Conservation (phyloP, 2,888 invertebrate genomes). For the Augochlorella aurata region DNA sequence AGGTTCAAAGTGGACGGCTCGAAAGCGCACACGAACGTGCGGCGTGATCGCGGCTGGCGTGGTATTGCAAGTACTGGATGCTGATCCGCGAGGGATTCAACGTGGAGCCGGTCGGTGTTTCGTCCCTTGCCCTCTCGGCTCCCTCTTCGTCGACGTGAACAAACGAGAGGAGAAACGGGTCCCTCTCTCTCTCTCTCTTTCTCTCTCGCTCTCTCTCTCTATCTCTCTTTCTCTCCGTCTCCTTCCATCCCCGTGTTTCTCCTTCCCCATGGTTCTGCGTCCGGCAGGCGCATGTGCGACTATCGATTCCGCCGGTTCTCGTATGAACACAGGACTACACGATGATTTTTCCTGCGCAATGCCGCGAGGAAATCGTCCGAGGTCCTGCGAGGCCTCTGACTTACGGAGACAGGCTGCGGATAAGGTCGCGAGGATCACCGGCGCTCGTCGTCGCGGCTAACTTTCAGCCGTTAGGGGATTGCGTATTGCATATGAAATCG, state of each 20-base stretch:
- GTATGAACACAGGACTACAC: slow-evolving; percentile 68
- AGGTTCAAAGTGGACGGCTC: slow-evolving; percentile 49
- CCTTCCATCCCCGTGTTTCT: slow-evolving; percentile 40
- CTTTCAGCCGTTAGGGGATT: slow-evolving; percentile 3
- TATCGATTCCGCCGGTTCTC: slow-evolving; percentile 78
- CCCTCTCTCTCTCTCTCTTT: slow-evolving; percentile 1
- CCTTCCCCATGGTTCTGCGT: slow-evolving; percentile 50
- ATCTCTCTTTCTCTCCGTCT: slow-evolving; percentile 37
- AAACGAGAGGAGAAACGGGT: slow-evolving; percentile 49
- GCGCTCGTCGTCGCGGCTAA: background rate
- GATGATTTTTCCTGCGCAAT: slow-evolving; percentile 61
- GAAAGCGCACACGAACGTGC: slow-evolving; percentile 56
- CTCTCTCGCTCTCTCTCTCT: slow-evolving; percentile 16
- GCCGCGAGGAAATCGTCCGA: slow-evolving; percentile 53
- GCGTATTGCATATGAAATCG: background rate
- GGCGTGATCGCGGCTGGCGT: slow-evolving; percentile 70
- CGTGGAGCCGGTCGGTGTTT: slow-evolving; percentile 74
- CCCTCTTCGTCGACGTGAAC: slow-evolving; percentile 55
- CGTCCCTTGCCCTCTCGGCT: slow-evolving; percentile 66
- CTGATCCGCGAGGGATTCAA: slow-evolving; percentile 79
- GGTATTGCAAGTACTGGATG: slow-evolving; percentile 77
- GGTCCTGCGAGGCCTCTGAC: slow-evolving; percentile 52
- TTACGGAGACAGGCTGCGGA: slow-evolving; percentile 24
- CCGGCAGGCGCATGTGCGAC: slow-evolving; percentile 77
- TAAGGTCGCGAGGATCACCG: slow-evolving; percentile 8